Base-by-base conservation (phyloP, 1,140 invertebrate genomes). In the Trichonephila clavipes region DNA sequence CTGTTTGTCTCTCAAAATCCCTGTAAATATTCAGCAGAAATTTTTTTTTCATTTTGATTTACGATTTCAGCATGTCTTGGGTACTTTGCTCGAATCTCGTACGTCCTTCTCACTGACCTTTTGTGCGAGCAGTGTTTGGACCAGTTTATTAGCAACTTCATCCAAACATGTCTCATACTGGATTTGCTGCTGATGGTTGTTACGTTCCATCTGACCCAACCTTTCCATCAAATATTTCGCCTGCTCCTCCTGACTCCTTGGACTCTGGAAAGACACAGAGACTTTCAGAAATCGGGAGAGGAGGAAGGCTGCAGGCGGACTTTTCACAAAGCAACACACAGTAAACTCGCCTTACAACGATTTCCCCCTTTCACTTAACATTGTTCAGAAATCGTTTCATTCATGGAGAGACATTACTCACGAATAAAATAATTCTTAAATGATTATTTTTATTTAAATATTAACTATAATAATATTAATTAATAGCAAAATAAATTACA, bases 61-160 rank as follows among this genome's bases (percentile, higher is more conserved):
- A 40, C 34, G 34, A 40, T 40, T 40, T 40, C 4, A 40, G 34
- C 4, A 40, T 40, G 34, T 4, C 34, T 40, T 40, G 0, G 34
- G 34, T 40, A 40, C 2, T 40, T 1, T 40, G 34, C 34, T 51
- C 51, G 10, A 51, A 51, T 0, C 51, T 51, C 51, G 51, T 51
- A 51, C 0, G 10, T 51, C 51, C 10, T 69, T 12, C 24, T 69
- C 66, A 86, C 82, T 92, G 95, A 98, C 98, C 97, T 98, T 98
- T 96, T 98, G 98, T 34, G 97, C 97, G 90, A 98, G 96, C 64
- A 98, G 96, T 40, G 98, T 98, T 94, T 97, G 97, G 72, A 98
- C 97, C 94, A 98, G 97, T 95, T 98, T 97, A 95, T 97, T 97
- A 91, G 97, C 97, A 28, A 98, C 97, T 95, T 98, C 97, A 95